Conservation (phyloP, 37 sponge, comb jelly and placozoan genomes). For the Halisarca cf. caerulea region DNA sequence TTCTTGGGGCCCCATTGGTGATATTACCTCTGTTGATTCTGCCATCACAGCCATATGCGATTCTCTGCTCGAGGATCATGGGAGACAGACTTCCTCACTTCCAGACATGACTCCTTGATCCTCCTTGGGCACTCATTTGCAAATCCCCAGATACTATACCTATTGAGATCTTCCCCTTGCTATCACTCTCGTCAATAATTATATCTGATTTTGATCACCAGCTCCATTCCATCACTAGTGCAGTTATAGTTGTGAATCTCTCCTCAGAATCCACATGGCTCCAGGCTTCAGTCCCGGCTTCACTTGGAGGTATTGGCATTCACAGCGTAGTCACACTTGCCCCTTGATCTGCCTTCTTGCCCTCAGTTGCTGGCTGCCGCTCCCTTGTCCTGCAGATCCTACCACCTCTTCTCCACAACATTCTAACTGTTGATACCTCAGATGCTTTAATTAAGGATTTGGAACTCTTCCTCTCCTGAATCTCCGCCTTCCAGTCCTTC, state of each 20-base stretch:
- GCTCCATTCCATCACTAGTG: conserved; percentile 1
- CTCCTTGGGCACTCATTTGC: conserved; percentile 37
- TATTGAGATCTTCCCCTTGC: conserved; percentile 47
- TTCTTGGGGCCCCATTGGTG: too few relatives aligned
- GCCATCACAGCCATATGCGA: too few relatives aligned
- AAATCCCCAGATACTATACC: conserved; percentile 41
- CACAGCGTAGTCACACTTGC: conserved; percentile 36
- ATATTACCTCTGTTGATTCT: too few relatives aligned
- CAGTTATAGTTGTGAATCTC: conserved; percentile 13
- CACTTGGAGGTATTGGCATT: neutral
- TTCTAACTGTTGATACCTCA: too few relatives aligned
- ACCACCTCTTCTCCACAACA: conserved; percentile 23
- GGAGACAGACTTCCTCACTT: too few relatives aligned
- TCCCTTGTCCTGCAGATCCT: neutral
- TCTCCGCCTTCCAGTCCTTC: too few relatives aligned
- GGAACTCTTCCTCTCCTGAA: too few relatives aligned
- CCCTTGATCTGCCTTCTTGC: conserved; percentile 37
- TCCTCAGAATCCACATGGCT: conserved; percentile 33
- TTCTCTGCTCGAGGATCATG: too few relatives aligned
- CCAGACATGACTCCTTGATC: conserved; percentile 38
- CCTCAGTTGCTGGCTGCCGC: neutral
- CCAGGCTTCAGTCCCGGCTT: conserved; percentile 16
- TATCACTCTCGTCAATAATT: conserved; percentile 13
- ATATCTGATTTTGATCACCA: conserved; percentile 7
- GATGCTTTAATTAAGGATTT: too few relatives aligned